Evolutionary conservation across 2,113 vertebrate species (phyloP), one percentile per base, ranked within the genome.

Genomic region (Chlorodrepanis virens): DNA sequence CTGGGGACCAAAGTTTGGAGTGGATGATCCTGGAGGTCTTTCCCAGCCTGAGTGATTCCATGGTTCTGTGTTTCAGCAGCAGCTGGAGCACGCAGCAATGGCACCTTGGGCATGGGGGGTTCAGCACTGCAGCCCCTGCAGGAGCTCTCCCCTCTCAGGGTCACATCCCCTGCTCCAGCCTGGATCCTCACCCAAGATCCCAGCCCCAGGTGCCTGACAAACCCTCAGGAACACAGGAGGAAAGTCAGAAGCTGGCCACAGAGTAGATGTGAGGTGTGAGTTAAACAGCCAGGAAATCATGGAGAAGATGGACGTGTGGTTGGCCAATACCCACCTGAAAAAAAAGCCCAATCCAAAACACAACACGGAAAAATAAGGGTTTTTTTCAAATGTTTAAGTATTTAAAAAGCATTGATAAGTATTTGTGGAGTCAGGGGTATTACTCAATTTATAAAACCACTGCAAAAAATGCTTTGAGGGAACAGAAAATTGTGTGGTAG

Each of bases 161-260:
- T 14, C 2, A 4, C 35, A 37, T 5, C 22, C 16, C 21, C 29
- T 53, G 81, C 53, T 76, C 81, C 6, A 59, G 44, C 12, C 12
- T 37, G 59, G 15, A 18, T 44, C 31, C n/a, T 65, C 64, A 39
- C 7, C 64, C 39, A 7, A 8, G 5, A 23, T 54, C 49, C 53
- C 42, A 1, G 1, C 39, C 27, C 29, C 40, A 35, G 0, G 0
- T 14, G 9, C 12, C 1, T 1, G 11, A 42, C 3, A 64, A 89
- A 31, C 9, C n/a, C 22, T 77, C n/a, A 14, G 31, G 6, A 84
- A 25, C 33, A 47, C 42, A 52, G 35, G 5, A 25, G 21, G 28
- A 23, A 19, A 29, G 5, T 2, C 42, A 39, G n/a, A 57, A 71
- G 25, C 45, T 54, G 60, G 45, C 39, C 45, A 22, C 16, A 9